phyloP scores from a whole-genome alignment of 2,797 vertebrate species.

The Periophthalmus magnuspinnatus region DNA sequence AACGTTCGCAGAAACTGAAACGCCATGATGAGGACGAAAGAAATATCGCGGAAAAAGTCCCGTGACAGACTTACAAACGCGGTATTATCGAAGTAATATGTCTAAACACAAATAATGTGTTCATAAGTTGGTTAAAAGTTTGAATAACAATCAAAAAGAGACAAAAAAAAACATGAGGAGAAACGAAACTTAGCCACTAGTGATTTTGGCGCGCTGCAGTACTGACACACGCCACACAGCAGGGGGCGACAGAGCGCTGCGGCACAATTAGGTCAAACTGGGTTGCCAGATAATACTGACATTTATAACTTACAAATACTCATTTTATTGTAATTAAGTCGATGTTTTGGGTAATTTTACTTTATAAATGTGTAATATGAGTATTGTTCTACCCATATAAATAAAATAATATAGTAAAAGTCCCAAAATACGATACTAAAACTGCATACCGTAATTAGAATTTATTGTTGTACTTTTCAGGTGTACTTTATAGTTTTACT shows the following conservation, averaged over 20 bases:
- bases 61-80: not conserved
- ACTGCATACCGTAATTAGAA: too few species aligned
- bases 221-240: slow-evolving; percentile 18
- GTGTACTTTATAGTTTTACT: too few species aligned
- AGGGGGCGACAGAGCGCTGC: slow-evolving; percentile 55
- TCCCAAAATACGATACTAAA: too few species aligned
- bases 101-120: rapidly evolving
- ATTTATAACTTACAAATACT: not conserved
- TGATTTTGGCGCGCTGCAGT: slow-evolving; percentile 49
- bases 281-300: not conserved
- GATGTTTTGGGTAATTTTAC: too few species aligned
- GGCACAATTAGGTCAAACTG: slow-evolving; percentile 7
- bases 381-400: too few species aligned
- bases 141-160: not conserved
- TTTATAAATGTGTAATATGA: too few species aligned
- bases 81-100: rapidly evolving
- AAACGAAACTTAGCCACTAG: slow-evolving; percentile 20
- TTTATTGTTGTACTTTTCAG: too few species aligned
- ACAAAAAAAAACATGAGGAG: slow-evolving; percentile 1
- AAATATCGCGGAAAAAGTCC: not conserved
- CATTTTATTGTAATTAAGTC: too few species aligned
- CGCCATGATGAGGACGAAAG: slow-evolving; percentile 26
- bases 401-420: too few species aligned
- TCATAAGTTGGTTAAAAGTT: not conserved
- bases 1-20: slow-evolving; percentile 10